A percentile compares a stretch with the other conserved stretches of the same genome.
Evolutionary conservation across 2,113 vertebrate species (phyloP).

Genomic region (Dissostichus mawsoni): DNA sequence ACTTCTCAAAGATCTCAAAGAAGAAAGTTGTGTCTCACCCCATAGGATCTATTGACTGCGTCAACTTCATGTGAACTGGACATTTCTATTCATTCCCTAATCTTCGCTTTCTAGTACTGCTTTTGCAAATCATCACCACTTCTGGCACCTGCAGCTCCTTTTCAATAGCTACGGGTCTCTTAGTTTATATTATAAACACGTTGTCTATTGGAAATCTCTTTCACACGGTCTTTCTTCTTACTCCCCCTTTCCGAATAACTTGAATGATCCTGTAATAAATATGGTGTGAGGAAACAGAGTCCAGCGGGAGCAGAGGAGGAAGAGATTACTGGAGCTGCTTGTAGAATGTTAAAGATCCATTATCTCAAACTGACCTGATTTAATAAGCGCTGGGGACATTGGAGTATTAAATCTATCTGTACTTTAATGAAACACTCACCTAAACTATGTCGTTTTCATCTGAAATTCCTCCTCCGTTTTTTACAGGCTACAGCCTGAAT

Average conservation of each 20-base stretch:
- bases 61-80: constrained; percentile 56
- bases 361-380: constrained; percentile 79
- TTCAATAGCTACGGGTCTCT: constrained; percentile 25
- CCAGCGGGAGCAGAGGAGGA: constrained; percentile 53
- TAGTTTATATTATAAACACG: constrained; percentile 73
- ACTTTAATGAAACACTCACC: constrained; percentile 76
- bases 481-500: constrained; percentile 25
- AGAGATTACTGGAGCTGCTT: constrained; percentile 68
- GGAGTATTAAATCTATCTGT: constrained; percentile 73
- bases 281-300: constrained; percentile 56
- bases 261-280: constrained; percentile 73
- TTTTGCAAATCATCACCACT: constrained; percentile 70
- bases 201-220: constrained; percentile 73
- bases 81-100: constrained; percentile 54
- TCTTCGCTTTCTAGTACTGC: constrained; percentile 42
- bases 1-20: constrained; percentile 57
- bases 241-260: constrained; percentile 53
- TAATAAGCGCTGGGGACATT: constrained; percentile 73
- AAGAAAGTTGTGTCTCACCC: constrained; percentile 68
- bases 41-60: constrained; percentile 58
- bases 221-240: constrained; percentile 60
- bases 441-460: constrained; percentile 70
- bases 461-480: constrained; percentile 42
- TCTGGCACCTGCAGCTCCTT: constrained; percentile 42
- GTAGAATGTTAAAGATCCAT: constrained; percentile 82